Conservation (phyloP, 2,888 invertebrate genomes). For the Melinaea menophilus region DNA sequence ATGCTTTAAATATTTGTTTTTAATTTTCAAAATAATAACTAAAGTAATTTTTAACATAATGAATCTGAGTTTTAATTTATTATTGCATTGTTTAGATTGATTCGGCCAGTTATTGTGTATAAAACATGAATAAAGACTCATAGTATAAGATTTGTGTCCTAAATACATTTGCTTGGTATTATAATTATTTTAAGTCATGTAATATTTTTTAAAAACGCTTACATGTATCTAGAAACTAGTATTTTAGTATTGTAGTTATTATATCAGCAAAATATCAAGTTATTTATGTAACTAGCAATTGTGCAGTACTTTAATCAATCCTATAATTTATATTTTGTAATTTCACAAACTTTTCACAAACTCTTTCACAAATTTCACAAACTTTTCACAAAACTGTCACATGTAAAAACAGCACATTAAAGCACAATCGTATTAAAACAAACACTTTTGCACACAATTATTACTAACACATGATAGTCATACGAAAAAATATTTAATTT, state of each 20-base stretch:
- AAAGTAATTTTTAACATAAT: too few species aligned
- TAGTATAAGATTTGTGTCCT: not conserved
- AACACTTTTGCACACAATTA: too few species aligned
- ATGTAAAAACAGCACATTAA: too few species aligned
- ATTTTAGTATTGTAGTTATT: slow-evolving; percentile 2
- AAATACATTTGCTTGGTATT: not conserved
- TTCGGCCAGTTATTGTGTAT: slow-evolving; percentile 3
- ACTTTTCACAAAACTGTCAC: too few species aligned
- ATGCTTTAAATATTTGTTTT: slow-evolving; percentile 6
- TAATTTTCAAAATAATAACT: not conserved
- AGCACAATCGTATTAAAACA: too few species aligned
- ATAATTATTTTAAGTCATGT: not conserved
- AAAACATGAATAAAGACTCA: not conserved
- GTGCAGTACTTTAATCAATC: not conserved
- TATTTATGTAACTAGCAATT: not conserved
- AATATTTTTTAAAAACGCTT: slow-evolving; percentile 3
- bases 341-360: too few species aligned
- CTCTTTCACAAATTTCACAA: too few species aligned
- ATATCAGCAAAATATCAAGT: not conserved
- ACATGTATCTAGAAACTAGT: not conserved
- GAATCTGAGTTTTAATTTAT: not conserved
- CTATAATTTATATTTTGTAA: too few species aligned
- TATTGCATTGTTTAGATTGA: not conserved
- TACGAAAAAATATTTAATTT: too few species aligned
- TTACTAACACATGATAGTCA: too few species aligned